phyloP scores from a whole-genome alignment of 2,113 vertebrate genomes.

The Bucco capensis region DNA sequence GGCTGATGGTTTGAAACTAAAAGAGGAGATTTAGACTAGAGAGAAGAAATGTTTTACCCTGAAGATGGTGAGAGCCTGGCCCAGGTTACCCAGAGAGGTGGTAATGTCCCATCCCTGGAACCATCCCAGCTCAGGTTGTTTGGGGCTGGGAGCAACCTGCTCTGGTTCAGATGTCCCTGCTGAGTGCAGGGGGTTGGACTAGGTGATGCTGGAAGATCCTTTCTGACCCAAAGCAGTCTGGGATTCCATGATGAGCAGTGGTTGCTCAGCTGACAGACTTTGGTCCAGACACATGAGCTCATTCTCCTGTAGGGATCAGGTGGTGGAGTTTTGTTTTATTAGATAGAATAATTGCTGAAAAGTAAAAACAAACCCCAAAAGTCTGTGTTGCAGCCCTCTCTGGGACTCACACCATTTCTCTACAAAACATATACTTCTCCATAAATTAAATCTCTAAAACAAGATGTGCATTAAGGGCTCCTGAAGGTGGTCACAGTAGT shows the following conservation, averaged over 20 bases:
- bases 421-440: neutral
- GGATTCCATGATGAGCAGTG: neutral
- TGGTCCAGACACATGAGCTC: neutral
- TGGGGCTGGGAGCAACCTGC: too few species aligned
- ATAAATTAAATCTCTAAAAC: slow-evolving; percentile 58
- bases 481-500: neutral
- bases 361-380: neutral
- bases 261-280: neutral
- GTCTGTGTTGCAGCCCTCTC: neutral
- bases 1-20: too few species aligned
- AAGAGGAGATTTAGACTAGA: too few species aligned
- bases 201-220: too few species aligned
- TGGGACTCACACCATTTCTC: neutral
- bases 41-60: too few species aligned
- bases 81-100: too few species aligned
- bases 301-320: neutral
- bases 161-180: too few species aligned
- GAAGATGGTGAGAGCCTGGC: too few species aligned
- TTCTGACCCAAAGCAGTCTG: too few species aligned
- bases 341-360: neutral
- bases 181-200: too few species aligned
- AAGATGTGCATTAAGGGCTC: slow-evolving; percentile 55
- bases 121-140: too few species aligned
- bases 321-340: neutral
- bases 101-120: too few species aligned